Evolutionary conservation across 2,113 vertebrate species (phyloP), one percentile per base, ranked within the genome.

Genomic region (Cairina moschata): DNA sequence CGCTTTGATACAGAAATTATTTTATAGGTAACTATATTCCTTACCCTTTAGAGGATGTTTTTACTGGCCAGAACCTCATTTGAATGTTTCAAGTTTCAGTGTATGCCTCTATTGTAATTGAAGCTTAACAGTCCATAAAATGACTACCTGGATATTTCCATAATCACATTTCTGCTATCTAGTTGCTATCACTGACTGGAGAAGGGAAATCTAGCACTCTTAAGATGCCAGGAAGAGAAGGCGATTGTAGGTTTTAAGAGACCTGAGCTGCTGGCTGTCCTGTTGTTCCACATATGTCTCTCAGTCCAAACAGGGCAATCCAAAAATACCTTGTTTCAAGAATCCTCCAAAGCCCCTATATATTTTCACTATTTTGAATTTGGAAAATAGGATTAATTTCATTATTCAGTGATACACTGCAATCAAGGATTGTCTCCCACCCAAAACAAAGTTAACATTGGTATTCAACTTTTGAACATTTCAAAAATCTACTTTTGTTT

Each of bases 121-220:
- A 28, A 17, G 31, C 3, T 3, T 69, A 65, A 25, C 17, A n/a
- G 26, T 46, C 11, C 14, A 14, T 26, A 36, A 23, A 1, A 0
- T 28, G 16, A 68, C 28, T 54, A 18, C 12, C 29, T 44, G 11
- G 29, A 25, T 16, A 32, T 60, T 28, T 59, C 66, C 12, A 1
- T 31, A 17, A 50, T 55, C 23, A 31, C 7, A 31, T 32, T 87
- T 63, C 12, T 31, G 4, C 58, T 78, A n/a, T 81, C 13, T 67
- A 50, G 4, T 17, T 71, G 50, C 8, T 71, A 71, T 74, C 42
- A 68, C 31, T 25, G 67, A 55, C 75, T 9, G 21, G 21, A 46
- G 10, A 62, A 80, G 11, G 55, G 40, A 78, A 54, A 69, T 67
- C 23, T 9, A 46, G 18, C 18, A 42, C 1, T 0, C 9, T 52